phyloP scores from a whole-genome alignment of 2,113 vertebrate genomes.

The Alligator sinensis region DNA sequence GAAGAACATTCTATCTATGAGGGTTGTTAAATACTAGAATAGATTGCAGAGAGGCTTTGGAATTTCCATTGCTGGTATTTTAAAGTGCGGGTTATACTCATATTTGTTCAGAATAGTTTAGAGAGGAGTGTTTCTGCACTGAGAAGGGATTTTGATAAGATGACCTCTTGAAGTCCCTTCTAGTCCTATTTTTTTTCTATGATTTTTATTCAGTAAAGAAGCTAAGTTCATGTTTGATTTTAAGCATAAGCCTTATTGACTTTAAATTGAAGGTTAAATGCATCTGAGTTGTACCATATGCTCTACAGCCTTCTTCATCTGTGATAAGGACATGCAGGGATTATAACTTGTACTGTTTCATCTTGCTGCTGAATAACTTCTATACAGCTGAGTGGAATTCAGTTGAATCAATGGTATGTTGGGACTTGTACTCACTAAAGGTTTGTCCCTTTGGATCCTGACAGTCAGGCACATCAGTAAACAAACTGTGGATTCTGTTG shows the following conservation, averaged over 20 bases:
- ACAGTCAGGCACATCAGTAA: background rate
- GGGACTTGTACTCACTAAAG: background rate
- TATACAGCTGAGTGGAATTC: background rate
- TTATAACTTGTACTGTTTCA: background rate
- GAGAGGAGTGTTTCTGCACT: background rate
- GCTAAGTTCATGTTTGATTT: too few species aligned
- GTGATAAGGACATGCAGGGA: too few species aligned
- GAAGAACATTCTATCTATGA: too few species aligned
- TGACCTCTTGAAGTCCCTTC: background rate
- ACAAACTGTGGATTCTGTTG: background rate
- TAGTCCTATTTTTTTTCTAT: background rate
- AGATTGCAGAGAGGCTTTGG: background rate
- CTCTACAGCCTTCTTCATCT: too few species aligned
- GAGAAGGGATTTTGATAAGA: background rate
- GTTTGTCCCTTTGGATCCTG: background rate
- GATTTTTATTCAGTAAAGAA: too few species aligned
- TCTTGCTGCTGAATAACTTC: background rate
- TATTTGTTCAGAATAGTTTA: background rate
- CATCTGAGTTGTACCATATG: too few species aligned
- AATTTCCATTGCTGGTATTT: background rate
- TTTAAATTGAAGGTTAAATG: too few species aligned
- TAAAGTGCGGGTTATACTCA: background rate
- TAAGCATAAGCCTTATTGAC: too few species aligned
- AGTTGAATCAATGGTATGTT: background rate
- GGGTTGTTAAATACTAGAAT: background rate